Percentiles rank a stretch among this genome's conserved stretches.
phyloP scores from a whole-genome alignment of 2,888 invertebrate genomes.

The Rapana venosa region DNA sequence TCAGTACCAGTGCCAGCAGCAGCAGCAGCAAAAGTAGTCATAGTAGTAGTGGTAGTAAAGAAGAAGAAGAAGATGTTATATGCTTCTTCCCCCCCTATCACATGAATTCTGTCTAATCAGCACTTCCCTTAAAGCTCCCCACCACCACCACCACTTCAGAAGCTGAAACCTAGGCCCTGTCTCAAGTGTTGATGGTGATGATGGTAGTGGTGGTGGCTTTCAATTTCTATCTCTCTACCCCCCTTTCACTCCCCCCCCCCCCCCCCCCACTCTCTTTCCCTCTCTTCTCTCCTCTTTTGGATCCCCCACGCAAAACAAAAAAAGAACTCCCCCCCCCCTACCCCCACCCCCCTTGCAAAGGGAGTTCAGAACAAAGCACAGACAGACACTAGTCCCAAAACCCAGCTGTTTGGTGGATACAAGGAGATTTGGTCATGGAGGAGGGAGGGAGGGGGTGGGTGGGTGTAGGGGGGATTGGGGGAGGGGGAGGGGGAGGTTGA shows the following conservation, averaged over 20 bases:
- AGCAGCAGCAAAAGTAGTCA: too few species aligned
- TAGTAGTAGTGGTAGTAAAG: too few species aligned
- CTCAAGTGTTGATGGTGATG: too few species aligned
- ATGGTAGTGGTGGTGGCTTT: too few species aligned
- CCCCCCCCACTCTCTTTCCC: too few species aligned
- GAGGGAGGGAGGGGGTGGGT: neutral
- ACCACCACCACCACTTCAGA: neutral
- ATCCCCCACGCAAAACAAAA: slow-evolving; percentile 26
- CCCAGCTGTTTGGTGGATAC: slow-evolving; percentile 3
- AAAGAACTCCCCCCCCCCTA: too few species aligned
- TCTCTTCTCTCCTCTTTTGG: neutral
- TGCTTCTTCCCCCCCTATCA: slow-evolving; percentile 40
- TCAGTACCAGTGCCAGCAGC: too few species aligned
- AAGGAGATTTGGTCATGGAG: neutral
- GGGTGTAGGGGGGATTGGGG: neutral
- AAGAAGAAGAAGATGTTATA: neutral
- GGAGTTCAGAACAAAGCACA: slow-evolving; percentile 38
- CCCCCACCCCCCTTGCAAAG: slow-evolving; percentile 19
- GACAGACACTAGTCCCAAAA: slow-evolving; percentile 16
- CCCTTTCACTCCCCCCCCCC: too few species aligned
- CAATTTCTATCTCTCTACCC: neutral
- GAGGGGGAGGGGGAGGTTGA: neutral
- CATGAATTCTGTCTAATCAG: slow-evolving; percentile 42
- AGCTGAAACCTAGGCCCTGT: too few species aligned
- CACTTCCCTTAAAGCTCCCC: neutral